Percentiles rank a stretch among this genome's conserved stretches.
Evolutionary conservation across 2,113 vertebrate genomes (phyloP).

Genomic region (Potamarius usumacintae): DNA sequence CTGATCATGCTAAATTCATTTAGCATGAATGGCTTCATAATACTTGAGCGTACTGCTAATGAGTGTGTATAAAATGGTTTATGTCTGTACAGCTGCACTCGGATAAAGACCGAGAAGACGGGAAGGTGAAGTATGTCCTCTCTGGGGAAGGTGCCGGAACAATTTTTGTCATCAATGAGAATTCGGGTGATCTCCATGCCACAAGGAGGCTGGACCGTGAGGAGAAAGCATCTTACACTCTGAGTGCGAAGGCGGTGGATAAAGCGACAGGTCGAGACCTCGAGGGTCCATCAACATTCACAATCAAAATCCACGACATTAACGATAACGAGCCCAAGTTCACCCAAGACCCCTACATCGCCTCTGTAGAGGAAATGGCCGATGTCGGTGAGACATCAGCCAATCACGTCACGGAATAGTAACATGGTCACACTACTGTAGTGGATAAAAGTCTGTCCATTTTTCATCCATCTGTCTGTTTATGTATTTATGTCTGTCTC

Average conservation of each 20-base stretch:
- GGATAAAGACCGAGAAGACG: slow-evolving; percentile 89
- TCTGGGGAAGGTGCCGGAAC: slow-evolving; percentile 92
- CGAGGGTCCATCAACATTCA: slow-evolving; percentile 92
- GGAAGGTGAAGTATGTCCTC: slow-evolving; percentile 90
- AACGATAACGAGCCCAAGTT: slow-evolving; percentile 76
- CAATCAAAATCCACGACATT: slow-evolving; percentile 96
- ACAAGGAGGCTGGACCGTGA: slow-evolving; percentile 93
- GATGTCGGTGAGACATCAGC: slow-evolving; percentile 80
- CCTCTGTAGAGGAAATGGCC: slow-evolving; percentile 90
- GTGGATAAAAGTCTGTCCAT: neutral
- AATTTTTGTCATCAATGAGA: slow-evolving; percentile 94
- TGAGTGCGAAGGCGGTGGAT: slow-evolving; percentile 90
- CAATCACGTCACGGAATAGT: slow-evolving; percentile 32
- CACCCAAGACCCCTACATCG: slow-evolving; percentile 85
- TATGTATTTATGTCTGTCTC: neutral
- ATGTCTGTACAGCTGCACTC: slow-evolving; percentile 85
- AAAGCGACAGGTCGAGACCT: slow-evolving; percentile 86
- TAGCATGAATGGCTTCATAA: neutral
- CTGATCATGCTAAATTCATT: neutral
- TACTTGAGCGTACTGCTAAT: neutral
- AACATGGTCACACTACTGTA: neutral
- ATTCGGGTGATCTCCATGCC: slow-evolving; percentile 95
- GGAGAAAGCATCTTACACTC: slow-evolving; percentile 88
- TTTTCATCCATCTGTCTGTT: neutral
- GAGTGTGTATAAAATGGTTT: too few species aligned